Evolutionary conservation across 2,888 invertebrate genomes (phyloP).

Genomic region (Drosophila bunnanda): DNA sequence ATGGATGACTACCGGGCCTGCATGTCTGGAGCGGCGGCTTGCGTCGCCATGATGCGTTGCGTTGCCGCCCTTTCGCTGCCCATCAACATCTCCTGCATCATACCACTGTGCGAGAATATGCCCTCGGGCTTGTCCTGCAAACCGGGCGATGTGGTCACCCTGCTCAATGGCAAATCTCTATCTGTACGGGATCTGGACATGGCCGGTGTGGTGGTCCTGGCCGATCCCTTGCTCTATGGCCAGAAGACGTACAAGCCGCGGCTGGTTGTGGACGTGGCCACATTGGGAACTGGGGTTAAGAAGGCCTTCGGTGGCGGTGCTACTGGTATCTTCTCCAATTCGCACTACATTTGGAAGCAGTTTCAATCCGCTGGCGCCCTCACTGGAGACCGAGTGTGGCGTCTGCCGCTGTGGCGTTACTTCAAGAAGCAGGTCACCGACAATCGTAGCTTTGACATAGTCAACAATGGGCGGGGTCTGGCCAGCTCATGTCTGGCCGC

Average conservation of each 20-base stretch:
- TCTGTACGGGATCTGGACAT: conserved; percentile 87
- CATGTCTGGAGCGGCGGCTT: conserved; percentile 88
- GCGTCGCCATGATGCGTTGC: conserved; percentile 86
- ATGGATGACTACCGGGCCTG: conserved; percentile 85
- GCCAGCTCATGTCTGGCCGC: conserved; percentile 89
- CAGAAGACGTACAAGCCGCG: conserved; percentile 87
- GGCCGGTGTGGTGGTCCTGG: conserved; percentile 91
- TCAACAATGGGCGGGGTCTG: conserved; percentile 86
- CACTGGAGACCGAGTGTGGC: conserved; percentile 88
- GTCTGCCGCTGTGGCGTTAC: conserved; percentile 86
- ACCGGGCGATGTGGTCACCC: conserved; percentile 85
- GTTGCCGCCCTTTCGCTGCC: conserved; percentile 86
- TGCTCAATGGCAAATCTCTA: conserved; percentile 86
- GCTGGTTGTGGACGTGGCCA: conserved; percentile 87
- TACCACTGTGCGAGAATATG: conserved; percentile 85
- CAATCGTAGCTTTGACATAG: conserved; percentile 86
- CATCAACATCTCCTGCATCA: conserved; percentile 85
- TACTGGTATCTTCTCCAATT: conserved; percentile 86
- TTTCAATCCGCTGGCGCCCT: conserved; percentile 86
- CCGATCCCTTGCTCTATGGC: conserved; percentile 92
- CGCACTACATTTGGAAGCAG: conserved; percentile 85
- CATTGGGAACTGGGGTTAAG: conserved; percentile 85
- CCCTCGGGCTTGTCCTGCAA: conserved; percentile 87
- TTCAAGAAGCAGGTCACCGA: conserved; percentile 80
- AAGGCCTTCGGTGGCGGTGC: conserved; percentile 86